These are phyloP conservation scores for Mormyrops boulengeri DNA, from an alignment of 2,797 vertebrate genomes.

Conservation along the genomic window DNA sequence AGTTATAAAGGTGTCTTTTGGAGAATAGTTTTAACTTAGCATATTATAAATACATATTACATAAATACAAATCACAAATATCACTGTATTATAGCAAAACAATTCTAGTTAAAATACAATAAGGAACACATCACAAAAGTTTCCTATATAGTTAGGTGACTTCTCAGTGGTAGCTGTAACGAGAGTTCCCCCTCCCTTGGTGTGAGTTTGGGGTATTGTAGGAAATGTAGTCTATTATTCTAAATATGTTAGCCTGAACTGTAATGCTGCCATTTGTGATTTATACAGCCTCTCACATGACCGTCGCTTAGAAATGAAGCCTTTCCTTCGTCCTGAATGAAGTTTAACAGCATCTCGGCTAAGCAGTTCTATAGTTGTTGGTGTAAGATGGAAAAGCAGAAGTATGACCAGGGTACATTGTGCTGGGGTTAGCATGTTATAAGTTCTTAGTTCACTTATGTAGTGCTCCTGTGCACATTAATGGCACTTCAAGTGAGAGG, in stretches of 20 bases:
- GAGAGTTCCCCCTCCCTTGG: conserved; percentile 17
- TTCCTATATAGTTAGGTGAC: conserved; percentile 42
- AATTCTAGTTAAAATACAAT: conserved; percentile 33
- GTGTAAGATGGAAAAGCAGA: conserved; percentile 13
- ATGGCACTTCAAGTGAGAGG: conserved; percentile 18
- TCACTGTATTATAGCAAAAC: conserved; percentile 42
- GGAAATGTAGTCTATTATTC: conserved; percentile 36
- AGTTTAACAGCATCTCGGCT: conserved; percentile 19
- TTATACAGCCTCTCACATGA: conserved; percentile 52
- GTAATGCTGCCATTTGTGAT: conserved; percentile 44
- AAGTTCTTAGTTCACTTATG: conserved; percentile 32
- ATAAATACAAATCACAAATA: conserved; percentile 52
- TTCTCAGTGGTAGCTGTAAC: conserved; percentile 24
- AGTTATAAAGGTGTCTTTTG: conserved; percentile 2
- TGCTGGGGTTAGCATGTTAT: conserved; percentile 11
- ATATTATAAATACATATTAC: neutral
- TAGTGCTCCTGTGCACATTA: neutral
- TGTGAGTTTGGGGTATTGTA: conserved; percentile 34
- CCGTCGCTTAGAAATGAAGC: conserved; percentile 34
- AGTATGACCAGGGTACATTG: neutral
- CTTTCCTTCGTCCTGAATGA: conserved; percentile 19
- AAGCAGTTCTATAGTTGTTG: conserved; percentile 36
- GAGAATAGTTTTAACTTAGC: conserved; percentile 36
- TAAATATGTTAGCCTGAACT: conserved; percentile 19
- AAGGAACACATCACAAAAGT: conserved; percentile 52